Evolutionary conservation across 2,113 vertebrate genomes (phyloP), one percentile per base, ranked within the genome.

Genomic region (Connochaetes taurinus): DNA sequence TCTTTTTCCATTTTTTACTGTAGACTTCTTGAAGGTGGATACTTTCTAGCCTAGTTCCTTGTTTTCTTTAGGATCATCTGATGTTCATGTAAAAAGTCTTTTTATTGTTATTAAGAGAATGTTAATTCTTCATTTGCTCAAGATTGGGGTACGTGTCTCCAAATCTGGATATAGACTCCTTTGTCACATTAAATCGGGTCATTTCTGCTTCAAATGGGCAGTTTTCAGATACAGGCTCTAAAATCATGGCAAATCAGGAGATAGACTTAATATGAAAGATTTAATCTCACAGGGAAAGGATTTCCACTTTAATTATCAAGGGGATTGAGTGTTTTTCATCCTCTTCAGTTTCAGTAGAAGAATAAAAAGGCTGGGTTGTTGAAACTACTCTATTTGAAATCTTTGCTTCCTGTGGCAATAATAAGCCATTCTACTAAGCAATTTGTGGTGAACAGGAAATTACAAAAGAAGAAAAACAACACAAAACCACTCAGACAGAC

Each of bases 21-120:
- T 55, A 90, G 81, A 94, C 45, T 83, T 96, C 83, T 95, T 87
- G 19, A 94, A 93, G 50, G 31, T 94, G 58, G 14, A 1, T 88
- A 45, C 50, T 13, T 86, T 97, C 53, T 94, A 87, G 88, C 7
- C 40, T 76, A 62, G 83, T 62, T 14, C 88, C n/a, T 94, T 50
- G 6, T 93, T 95, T 96, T 53, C 87, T 96, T 94, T 96, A 94
- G 94, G 80, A 60, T 89, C 93, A 90, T 87, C 76, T 97, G 45
- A 81, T 94, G 27, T 91, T 96, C 78, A 50, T 78, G 9, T 88
- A 53, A 27, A 95, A 88, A 96, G 47, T 45, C 67, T 62, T 76
- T 86, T 83, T 83, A 31, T 93, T 92, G n/a, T 82, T 87, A 12
- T 82, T 84, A 88, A 84, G 40, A 87, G 88, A 96, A 91, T 74